Evolutionary conservation across 2,113 vertebrate genomes (phyloP).

Genomic region (Recurvirostra avosetta): DNA sequence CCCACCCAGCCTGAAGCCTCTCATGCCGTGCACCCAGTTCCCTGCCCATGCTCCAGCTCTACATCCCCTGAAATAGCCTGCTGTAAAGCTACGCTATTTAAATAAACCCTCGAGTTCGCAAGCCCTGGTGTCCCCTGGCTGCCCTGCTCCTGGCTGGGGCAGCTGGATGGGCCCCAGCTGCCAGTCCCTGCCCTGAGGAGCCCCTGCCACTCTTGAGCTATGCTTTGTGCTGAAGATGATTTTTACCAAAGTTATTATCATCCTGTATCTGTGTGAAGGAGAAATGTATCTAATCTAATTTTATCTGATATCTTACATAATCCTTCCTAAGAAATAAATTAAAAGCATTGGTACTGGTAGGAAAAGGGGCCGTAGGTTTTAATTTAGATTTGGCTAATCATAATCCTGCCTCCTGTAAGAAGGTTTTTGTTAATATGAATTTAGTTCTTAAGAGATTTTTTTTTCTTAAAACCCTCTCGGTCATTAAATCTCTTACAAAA

Average conservation of each 20-base stretch:
- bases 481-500: background rate
- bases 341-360: conserved; percentile 4
- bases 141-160: background rate
- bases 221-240: background rate
- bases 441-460: background rate
- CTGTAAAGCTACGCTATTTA: background rate
- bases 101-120: background rate
- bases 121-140: rapidly evolving
- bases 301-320: conserved; percentile 47
- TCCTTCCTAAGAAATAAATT: conserved; percentile 57
- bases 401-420: conserved; percentile 23
- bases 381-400: conserved; percentile 43
- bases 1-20: background rate
- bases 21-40: rapidly evolving
- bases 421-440: background rate
- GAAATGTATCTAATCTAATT: conserved; percentile 38
- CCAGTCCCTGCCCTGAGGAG: background rate
- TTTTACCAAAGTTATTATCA: conserved; percentile 8
- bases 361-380: conserved; percentile 2
- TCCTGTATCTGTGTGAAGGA: background rate
- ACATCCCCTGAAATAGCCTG: background rate
- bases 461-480: background rate
- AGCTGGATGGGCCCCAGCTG: background rate
- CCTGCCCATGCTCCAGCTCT: background rate
- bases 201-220: background rate